These are phyloP conservation scores for Platypus cylindrus DNA, from an alignment of 2,888 invertebrate genomes.

Conservation along the genomic window DNA sequence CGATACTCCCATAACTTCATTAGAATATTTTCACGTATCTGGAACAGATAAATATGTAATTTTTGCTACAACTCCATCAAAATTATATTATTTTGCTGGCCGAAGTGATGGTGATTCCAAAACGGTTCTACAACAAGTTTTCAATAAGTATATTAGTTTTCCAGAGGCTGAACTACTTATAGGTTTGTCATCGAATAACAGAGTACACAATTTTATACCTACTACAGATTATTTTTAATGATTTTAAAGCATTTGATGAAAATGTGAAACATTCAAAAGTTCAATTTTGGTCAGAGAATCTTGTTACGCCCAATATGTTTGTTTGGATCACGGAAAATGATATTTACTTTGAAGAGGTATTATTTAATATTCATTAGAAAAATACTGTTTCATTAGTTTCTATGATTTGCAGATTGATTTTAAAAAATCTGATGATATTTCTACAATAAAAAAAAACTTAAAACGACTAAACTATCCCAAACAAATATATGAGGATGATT, in stretches of 20 bases:
- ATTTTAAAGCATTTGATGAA: constrained; percentile 50
- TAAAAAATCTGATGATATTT: constrained; percentile 38
- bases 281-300: constrained; percentile 60
- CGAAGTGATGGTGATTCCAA: constrained; percentile 63
- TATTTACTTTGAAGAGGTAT: constrained; percentile 66
- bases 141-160: constrained; percentile 59
- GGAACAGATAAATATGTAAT: constrained; percentile 65
- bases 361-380: not conserved
- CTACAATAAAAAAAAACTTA: constrained; percentile 38
- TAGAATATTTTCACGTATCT: constrained; percentile 68
- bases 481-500: constrained; percentile 29
- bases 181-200: too few species aligned
- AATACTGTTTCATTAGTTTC: not conserved
- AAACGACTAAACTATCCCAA: constrained; percentile 33
- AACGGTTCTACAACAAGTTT: constrained; percentile 66
- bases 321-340: constrained; percentile 83
- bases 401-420: constrained; percentile 38
- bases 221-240: not conserved
- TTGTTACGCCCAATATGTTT: constrained; percentile 61
- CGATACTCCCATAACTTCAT: constrained; percentile 71
- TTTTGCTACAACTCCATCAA: constrained; percentile 69
- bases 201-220: not conserved
- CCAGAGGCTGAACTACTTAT: constrained; percentile 56
- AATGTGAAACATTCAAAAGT: constrained; percentile 57
- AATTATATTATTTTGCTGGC: constrained; percentile 82